Percentiles rank a stretch among this genome's conserved stretches.
Evolutionary conservation across 1,140 invertebrate genomes (phyloP).

Genomic region (Acromyrmex heyeri): DNA sequence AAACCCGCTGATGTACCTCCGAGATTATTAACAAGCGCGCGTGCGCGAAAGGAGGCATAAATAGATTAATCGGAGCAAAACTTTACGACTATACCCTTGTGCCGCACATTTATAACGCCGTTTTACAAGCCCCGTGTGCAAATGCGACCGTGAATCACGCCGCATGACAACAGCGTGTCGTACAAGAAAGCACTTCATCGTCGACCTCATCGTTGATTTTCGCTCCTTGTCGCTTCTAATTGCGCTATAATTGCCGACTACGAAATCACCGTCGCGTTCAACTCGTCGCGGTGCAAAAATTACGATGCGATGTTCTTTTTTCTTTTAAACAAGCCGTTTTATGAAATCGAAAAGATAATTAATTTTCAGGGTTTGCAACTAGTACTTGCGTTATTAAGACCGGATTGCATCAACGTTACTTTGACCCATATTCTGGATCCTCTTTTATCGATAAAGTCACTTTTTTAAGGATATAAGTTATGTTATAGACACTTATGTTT

Average conservation of each 20-base stretch:
- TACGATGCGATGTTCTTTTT: constrained; percentile 8
- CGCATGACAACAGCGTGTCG: neutral
- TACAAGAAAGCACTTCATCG: constrained; percentile 39
- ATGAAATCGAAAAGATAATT: neutral
- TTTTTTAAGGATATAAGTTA: too few species aligned
- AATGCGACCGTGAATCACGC: constrained; percentile 41
- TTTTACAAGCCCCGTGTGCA: constrained; percentile 39
- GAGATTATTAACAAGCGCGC: constrained; percentile 34
- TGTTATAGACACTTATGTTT: too few species aligned
- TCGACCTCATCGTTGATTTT: constrained; percentile 7
- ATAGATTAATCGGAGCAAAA: constrained; percentile 55
- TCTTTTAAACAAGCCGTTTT: neutral
- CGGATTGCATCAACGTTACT: too few species aligned
- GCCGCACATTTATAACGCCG: constrained; percentile 40
- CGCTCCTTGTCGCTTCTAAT: constrained; percentile 45
- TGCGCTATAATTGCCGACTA: constrained; percentile 51
- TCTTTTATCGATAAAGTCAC: too few species aligned
- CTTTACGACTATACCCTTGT: constrained; percentile 25
- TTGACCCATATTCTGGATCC: too few species aligned
- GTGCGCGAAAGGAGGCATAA: constrained; percentile 8
- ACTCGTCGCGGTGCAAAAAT: neutral
- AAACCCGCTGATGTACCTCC: constrained; percentile 31
- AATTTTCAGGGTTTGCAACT: neutral
- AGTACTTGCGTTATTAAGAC: too few species aligned
- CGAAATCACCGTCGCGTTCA: neutral